Base-by-base conservation (phyloP, 2,888 invertebrate genomes). In the Eurois occulta region DNA sequence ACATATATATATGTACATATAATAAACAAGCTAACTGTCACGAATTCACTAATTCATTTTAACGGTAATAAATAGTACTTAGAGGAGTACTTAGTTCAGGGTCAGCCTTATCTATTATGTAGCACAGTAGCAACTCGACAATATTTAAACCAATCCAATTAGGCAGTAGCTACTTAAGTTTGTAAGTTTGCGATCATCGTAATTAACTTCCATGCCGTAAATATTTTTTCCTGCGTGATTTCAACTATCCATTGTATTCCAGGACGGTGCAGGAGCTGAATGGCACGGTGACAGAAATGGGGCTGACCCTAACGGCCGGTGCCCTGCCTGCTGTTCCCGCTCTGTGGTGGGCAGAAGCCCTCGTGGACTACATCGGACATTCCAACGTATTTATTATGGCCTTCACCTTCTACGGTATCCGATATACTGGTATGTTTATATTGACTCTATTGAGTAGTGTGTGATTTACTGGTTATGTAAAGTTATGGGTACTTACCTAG, bases 281-380 rank as follows among this genome's bases (percentile, higher is more conserved):
- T 85, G 97, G 97, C 58, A 94, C 94, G 0, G 81, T 91, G 70
- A 92, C 97, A n/a, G 94, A 97, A 65, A 97, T 98, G 79, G 98
- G 98, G 0, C 94, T 98, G 69, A 97, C 98, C 38, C 91, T 98
- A 91, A 97, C 98, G 5, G 96, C 97, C 24, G 98, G 98, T 69
- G 98, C 98, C 10, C 89, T 98, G 80, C 98, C 98, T 0, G 98
- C 98, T 3, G 95, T 98, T 66, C 97, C 98, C 10, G 97, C 98
- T 87, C 95, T 98, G 48, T 98, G 97, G 96, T 98, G 98, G 95
- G 98, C 98, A 4, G 99, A 99, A 89, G 97, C 97, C 86, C 97
- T 99, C 55, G 98, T 99, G 55, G 98, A 98, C 95, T 98, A 98
- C 93, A 98, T 98, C 85, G 98, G 98, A 21, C 98, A 98, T 90